Evolutionary conservation across 2,888 invertebrate genomes (phyloP).

Genomic region (Seira sanloemensis): DNA sequence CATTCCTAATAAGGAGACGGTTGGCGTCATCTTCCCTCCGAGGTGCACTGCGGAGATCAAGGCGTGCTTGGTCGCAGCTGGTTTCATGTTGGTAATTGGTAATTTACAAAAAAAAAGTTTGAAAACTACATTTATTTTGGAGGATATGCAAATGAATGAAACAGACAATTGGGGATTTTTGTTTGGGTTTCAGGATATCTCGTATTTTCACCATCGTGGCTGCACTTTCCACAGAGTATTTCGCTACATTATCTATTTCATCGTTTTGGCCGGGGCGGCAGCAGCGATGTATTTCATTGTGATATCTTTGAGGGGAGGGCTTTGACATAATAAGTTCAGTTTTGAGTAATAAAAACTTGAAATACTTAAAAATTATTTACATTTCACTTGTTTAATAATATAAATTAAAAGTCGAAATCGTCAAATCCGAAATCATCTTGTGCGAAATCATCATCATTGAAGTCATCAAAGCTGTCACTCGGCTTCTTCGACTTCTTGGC

Average conservation of each 20-base stretch:
- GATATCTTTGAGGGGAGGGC: no score
- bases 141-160: neutral
- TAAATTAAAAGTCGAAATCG: conserved; percentile 16
- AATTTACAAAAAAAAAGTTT: neutral
- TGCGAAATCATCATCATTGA: conserved; percentile 46
- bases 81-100: conserved; percentile 58
- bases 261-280: neutral
- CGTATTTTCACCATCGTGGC: conserved; percentile 38
- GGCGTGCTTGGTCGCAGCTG: conserved; percentile 49
- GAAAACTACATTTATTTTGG: neutral
- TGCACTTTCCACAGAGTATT: conserved; percentile 30
- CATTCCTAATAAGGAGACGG: conserved; percentile 42
- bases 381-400: neutral
- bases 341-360: neutral
- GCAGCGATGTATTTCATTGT: neutral
- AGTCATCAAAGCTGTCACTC: conserved; percentile 28
- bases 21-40: conserved; percentile 60
- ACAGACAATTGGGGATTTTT: neutral
- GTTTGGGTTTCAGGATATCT: conserved; percentile 42
- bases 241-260: neutral
- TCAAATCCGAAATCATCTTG: conserved; percentile 38
- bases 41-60: conserved; percentile 48
- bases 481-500: neutral
- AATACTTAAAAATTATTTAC: neutral
- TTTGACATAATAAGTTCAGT: no score